These are phyloP conservation scores for Serilophus lunatus DNA, from an alignment of 2,113 vertebrate species.

Conservation along the genomic window DNA sequence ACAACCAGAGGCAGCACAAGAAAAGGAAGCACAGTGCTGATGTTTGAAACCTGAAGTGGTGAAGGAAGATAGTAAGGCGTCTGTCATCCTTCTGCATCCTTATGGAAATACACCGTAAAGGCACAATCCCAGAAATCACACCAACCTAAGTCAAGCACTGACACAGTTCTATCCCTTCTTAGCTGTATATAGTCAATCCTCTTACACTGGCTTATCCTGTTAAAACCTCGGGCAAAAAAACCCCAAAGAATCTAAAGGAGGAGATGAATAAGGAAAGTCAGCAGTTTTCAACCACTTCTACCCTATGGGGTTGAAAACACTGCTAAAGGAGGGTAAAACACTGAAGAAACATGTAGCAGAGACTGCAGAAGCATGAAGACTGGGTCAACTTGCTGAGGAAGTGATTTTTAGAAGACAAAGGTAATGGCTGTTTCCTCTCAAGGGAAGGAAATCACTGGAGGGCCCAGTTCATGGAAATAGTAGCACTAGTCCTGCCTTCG, in stretches of 20 bases:
- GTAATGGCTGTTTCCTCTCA: background rate
- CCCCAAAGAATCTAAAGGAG: background rate
- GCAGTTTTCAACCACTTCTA: fast-evolving
- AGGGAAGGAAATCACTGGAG: background rate
- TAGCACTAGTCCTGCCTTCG: background rate
- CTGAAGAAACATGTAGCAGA: fast-evolving
- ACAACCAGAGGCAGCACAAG: background rate
- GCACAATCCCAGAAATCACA: background rate
- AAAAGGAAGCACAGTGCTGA: background rate
- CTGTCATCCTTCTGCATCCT: background rate
- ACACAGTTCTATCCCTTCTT: background rate
- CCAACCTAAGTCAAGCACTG: background rate
- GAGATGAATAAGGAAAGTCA: background rate
- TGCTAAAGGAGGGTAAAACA: background rate
- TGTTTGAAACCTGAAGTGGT: background rate
- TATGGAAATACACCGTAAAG: background rate
- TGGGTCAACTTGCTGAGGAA: background rate
- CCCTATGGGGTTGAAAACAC: background rate
- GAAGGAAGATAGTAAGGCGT: fast-evolving
- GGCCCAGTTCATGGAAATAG: background rate
- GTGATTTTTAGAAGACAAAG: background rate
- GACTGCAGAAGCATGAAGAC: background rate
- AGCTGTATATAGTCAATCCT: background rate
- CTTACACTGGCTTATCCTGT: background rate
- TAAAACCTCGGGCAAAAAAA: background rate